Evolutionary conservation across 2,888 invertebrate genomes (phyloP).

Genomic region (Thyatira batis): DNA sequence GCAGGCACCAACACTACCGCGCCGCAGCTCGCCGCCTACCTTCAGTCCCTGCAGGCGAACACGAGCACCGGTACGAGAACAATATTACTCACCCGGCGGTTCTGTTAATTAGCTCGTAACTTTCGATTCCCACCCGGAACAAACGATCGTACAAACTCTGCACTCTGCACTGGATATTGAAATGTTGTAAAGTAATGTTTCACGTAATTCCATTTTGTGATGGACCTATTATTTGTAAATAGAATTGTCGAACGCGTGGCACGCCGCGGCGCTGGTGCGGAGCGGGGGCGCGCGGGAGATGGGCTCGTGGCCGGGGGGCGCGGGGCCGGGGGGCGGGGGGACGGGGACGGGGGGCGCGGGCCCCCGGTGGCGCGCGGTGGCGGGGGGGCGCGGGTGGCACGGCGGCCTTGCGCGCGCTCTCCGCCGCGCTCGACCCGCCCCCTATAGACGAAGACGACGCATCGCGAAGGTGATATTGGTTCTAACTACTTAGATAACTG

Average conservation of each 20-base stretch:
- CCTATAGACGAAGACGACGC: slow-evolving; percentile 32
- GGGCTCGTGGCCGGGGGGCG: background rate
- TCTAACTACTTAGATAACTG: too few relatives aligned
- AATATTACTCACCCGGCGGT: too few relatives aligned
- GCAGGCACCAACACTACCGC: slow-evolving; percentile 63
- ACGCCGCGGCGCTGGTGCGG: background rate
- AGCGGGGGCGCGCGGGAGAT: background rate
- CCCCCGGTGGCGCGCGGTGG: slow-evolving; percentile 45
- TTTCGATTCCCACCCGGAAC: too few relatives aligned
- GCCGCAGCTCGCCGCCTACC: slow-evolving; percentile 77
- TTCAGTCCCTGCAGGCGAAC: slow-evolving; percentile 76
- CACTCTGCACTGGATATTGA: too few relatives aligned
- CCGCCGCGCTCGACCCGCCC: slow-evolving; percentile 41
- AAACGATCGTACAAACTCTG: too few relatives aligned
- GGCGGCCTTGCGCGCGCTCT: slow-evolving; percentile 34
- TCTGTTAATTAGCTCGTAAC: too few relatives aligned
- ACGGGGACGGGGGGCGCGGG: slow-evolving; percentile 13
- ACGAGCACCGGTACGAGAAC: slow-evolving; percentile 54
- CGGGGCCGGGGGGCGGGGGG: slow-evolving; percentile 20
- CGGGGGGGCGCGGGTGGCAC: slow-evolving; percentile 42
- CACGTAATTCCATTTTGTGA: too few relatives aligned
- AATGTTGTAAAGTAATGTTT: too few relatives aligned
- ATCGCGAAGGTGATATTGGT: slow-evolving; percentile 31
- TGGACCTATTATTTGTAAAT: too few relatives aligned
- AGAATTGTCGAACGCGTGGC: background rate